Base-by-base conservation (phyloP, 1,140 invertebrate genomes). In the Zophobas atratus region DNA sequence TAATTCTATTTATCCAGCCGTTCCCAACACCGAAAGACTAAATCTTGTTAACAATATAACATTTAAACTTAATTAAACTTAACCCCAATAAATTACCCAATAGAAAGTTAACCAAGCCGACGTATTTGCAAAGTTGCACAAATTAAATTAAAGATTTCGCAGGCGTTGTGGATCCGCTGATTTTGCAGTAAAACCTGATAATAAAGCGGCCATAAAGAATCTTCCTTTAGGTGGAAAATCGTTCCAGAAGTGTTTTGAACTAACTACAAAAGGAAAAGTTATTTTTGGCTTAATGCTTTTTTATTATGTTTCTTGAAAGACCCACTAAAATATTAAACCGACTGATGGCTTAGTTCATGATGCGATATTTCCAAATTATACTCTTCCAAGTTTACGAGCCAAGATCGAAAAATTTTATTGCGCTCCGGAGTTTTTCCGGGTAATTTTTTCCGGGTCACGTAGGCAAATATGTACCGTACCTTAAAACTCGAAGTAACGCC, bases 1-100 rank as follows among this genome's bases (percentile, higher is more conserved):
- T 3, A 46, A 46, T 46, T 46, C 8, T 46, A 46, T 46, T 46
- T 46, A 4, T 46, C 8, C 3, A 4, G 43, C 8, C 43, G 43
- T 3, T 46, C 8, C 43, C 3, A 51, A 20, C n/a, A 4, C n/a
- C 20, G 2, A 51, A 51, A 51, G 3, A 51, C 2, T 20, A 6
- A 6, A 6, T 20, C 3, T 51, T 51, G 6, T 46, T 51, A 51
- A 67, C 8, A 67, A 67, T 67, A 60, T 35, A 67, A 43, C 60
- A 32, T 67, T 67, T 67, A 67, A 67, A 67, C n/a, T 67, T 67
- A 67, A 67, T 67, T 67, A 67, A 67, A 41, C 39, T 67, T 43
- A 67, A 41, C 60, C 39, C 39, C 60, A 67, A 57, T 57, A 57
- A 57, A 57, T 57, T 57, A 35, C 34, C 33, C 55, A 57, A 67